phyloP scores from a whole-genome alignment of 2,888 invertebrate species.

The Tiliacea aurago region DNA sequence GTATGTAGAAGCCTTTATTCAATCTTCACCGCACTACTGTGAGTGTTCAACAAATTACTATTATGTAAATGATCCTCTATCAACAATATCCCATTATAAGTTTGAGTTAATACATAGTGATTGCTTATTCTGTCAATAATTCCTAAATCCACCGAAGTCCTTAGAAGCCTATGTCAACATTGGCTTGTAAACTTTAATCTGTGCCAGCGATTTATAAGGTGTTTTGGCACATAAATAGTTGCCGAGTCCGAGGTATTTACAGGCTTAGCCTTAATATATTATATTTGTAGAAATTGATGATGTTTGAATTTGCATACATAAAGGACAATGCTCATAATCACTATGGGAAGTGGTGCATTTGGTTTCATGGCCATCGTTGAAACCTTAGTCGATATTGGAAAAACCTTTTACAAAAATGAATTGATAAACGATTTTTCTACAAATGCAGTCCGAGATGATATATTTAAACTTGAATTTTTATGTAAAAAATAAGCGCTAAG shows the following conservation, averaged over 20 bases:
- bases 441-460: too few relatives aligned
- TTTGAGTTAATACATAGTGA: slow-evolving; percentile 48
- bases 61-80: slow-evolving; percentile 56
- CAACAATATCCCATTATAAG: slow-evolving; percentile 58
- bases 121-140: slow-evolving; percentile 55
- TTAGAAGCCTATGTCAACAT: slow-evolving; percentile 53
- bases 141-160: slow-evolving; percentile 56
- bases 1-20: slow-evolving; percentile 1
- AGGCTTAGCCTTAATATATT: slow-evolving; percentile 34
- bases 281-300: slow-evolving; percentile 26
- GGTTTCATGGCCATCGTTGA: too few relatives aligned
- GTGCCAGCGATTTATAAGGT: slow-evolving; percentile 55
- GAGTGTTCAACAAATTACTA: slow-evolving; percentile 53
- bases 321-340: too few relatives aligned
- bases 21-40: not conserved
- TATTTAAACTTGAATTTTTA: too few relatives aligned
- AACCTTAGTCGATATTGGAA: too few relatives aligned
- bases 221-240: slow-evolving; percentile 57
- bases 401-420: too few relatives aligned
- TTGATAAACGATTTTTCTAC: too few relatives aligned
- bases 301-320: too few relatives aligned
- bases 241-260: slow-evolving; percentile 28
- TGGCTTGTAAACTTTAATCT: slow-evolving; percentile 56
- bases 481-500: too few relatives aligned
- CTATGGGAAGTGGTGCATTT: too few relatives aligned